Percentiles rank a stretch among this genome's conserved stretches.
Conservation (phyloP, 1,140 invertebrate species). For the Aphaenogaster ashmeadi region DNA sequence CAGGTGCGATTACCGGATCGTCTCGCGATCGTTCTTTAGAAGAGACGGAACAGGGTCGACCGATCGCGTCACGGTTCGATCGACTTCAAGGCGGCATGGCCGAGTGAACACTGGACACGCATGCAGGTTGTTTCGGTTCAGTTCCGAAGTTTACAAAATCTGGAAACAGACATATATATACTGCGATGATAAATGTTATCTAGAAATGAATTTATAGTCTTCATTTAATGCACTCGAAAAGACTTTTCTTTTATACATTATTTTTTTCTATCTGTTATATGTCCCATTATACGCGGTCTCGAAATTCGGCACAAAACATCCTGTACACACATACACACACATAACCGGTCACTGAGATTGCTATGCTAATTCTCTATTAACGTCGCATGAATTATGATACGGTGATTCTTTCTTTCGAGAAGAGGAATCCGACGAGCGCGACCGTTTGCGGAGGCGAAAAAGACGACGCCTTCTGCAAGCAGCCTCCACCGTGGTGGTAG, state of each 20-base stretch:
- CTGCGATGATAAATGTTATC: not conserved
- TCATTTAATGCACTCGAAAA: not conserved
- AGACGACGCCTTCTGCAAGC: constrained; percentile 66
- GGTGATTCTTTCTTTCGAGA: constrained; percentile 66
- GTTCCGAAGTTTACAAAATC: constrained; percentile 22
- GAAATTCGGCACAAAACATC: constrained; percentile 6
- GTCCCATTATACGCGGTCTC: not conserved
- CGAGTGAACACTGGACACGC: constrained; percentile 40
- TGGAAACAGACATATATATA: not conserved
- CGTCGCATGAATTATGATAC: constrained; percentile 81
- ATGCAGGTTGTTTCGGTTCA: constrained; percentile 25
- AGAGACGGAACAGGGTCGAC: constrained; percentile 74
- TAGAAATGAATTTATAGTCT: constrained; percentile 16
- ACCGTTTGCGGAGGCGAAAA: constrained; percentile 77
- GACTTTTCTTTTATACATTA: not conserved
- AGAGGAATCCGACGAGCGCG: constrained; percentile 10
- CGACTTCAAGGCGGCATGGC: constrained; percentile 49
- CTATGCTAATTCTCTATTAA: constrained; percentile 84
- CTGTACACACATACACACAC: not conserved
- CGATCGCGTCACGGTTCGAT: constrained; percentile 53
- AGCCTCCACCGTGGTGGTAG: constrained; percentile 50
- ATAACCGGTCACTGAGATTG: constrained; percentile 70
- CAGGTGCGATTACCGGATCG: constrained; percentile 78
- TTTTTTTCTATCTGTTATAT: not conserved
- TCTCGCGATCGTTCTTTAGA: constrained; percentile 53